Conservation (phyloP, 1,140 invertebrate species). For the Archivesica marissinica region DNA sequence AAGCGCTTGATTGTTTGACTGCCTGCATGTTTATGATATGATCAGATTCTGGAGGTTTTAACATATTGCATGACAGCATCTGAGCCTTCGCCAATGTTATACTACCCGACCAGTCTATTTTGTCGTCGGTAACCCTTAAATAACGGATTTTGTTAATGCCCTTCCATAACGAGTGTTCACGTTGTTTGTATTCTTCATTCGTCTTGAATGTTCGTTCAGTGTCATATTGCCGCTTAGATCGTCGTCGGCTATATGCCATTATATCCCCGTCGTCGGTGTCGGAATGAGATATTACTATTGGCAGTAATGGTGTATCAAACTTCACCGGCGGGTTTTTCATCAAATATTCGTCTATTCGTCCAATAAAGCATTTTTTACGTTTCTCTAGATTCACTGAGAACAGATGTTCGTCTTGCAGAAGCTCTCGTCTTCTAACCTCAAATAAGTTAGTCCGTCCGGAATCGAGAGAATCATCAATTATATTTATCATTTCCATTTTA, state of each 20-base stretch:
- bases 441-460: slow-evolving; percentile 49
- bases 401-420: slow-evolving; percentile 73
- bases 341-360: slow-evolving; percentile 73
- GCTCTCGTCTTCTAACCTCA: slow-evolving; percentile 72
- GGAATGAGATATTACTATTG: neutral
- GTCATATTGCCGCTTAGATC: slow-evolving; percentile 59
- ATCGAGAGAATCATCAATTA: slow-evolving; percentile 40
- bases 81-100: slow-evolving; percentile 73
- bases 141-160: slow-evolving; percentile 75
- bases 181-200: slow-evolving; percentile 71
- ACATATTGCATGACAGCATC: slow-evolving; percentile 63
- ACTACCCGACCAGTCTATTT: slow-evolving; percentile 68
- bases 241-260: slow-evolving; percentile 33
- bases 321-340: slow-evolving; percentile 63
- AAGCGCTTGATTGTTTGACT: no score
- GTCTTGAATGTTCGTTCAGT: slow-evolving; percentile 68
- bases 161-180: slow-evolving; percentile 69
- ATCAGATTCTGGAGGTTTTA: slow-evolving; percentile 16
- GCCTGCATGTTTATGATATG: no score
- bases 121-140: slow-evolving; percentile 69
- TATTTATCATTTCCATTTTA: slow-evolving; percentile 42
- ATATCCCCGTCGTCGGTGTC: slow-evolving; percentile 55
- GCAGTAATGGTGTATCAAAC: slow-evolving; percentile 34
- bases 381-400: slow-evolving; percentile 64
- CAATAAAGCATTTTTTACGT: slow-evolving; percentile 73